A percentile compares a stretch with the other conserved stretches of the same genome.
Conservation (phyloP, 2,113 vertebrate species). For the Pseudonaja textilis region DNA sequence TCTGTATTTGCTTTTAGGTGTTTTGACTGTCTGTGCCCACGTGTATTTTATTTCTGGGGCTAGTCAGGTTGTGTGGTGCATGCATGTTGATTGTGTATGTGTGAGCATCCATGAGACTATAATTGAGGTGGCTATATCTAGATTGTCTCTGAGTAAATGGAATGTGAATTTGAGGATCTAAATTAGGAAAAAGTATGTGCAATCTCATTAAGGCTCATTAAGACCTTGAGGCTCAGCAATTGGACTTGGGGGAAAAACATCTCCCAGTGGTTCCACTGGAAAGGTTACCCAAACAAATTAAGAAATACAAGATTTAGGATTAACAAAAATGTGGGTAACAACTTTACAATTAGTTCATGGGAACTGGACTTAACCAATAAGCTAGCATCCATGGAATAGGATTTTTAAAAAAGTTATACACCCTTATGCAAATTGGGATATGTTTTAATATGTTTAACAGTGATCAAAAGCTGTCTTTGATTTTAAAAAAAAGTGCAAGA, state of each 20-base stretch:
- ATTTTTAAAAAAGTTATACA: conserved; percentile 3
- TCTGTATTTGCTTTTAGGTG: background rate
- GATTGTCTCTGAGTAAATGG: background rate
- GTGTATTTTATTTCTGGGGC: background rate
- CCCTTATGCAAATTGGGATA: background rate
- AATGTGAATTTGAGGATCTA: background rate
- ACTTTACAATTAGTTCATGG: background rate
- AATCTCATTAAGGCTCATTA: background rate
- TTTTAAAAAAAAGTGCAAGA: background rate
- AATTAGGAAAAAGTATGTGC: background rate
- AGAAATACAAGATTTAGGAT: background rate
- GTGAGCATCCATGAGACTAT: background rate
- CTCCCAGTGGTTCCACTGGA: background rate
- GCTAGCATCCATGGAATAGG: background rate
- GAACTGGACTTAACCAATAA: background rate
- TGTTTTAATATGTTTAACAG: background rate
- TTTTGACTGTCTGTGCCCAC: background rate
- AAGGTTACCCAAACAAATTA: background rate
- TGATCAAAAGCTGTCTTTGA: conserved; percentile 15
- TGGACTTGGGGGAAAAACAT: background rate
- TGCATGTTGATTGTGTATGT: background rate
- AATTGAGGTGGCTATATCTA: background rate
- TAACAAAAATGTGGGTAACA: background rate
- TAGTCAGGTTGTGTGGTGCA: background rate
- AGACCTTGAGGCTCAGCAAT: background rate